phyloP scores from a whole-genome alignment of 1,140 invertebrate species.

The Lepeophtheirus salmonis region DNA sequence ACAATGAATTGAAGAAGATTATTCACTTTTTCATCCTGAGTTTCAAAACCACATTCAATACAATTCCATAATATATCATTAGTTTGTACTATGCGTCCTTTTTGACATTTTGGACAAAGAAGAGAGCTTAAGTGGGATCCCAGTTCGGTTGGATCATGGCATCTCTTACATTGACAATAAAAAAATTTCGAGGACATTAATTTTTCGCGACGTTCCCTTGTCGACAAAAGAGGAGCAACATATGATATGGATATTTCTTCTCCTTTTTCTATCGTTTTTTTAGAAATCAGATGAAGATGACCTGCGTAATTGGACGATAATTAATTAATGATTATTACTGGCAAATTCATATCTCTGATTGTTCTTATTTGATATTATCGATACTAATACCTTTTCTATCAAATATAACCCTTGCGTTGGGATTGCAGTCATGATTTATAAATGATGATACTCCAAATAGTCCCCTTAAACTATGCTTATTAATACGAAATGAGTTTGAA shows the following conservation, averaged over 20 bases:
- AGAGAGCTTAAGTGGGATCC: slow-evolving; percentile 23
- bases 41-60: neutral
- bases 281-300: neutral
- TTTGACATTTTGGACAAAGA: slow-evolving; percentile 24
- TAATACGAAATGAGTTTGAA: neutral
- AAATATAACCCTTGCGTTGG: neutral
- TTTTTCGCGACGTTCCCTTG: slow-evolving; percentile 39
- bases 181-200: slow-evolving; percentile 51
- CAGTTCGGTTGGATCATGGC: slow-evolving; percentile 22
- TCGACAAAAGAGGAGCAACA: slow-evolving; percentile 48
- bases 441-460: neutral
- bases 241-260: slow-evolving; percentile 44
- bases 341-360: too few relatives aligned
- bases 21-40: neutral
- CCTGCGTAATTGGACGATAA: too few relatives aligned
- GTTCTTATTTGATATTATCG: too few relatives aligned
- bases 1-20: neutral
- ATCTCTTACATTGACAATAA: slow-evolving; percentile 31
- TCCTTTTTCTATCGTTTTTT: neutral
- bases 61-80: neutral
- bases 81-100: slow-evolving; percentile 6
- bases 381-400: neutral
- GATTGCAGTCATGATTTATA: neutral
- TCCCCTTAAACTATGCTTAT: neutral
- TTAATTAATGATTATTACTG: too few relatives aligned